A percentile compares a stretch with the other conserved stretches of the same genome.
Conservation (phyloP, 2,888 invertebrate species). For the Erynnis tages region DNA sequence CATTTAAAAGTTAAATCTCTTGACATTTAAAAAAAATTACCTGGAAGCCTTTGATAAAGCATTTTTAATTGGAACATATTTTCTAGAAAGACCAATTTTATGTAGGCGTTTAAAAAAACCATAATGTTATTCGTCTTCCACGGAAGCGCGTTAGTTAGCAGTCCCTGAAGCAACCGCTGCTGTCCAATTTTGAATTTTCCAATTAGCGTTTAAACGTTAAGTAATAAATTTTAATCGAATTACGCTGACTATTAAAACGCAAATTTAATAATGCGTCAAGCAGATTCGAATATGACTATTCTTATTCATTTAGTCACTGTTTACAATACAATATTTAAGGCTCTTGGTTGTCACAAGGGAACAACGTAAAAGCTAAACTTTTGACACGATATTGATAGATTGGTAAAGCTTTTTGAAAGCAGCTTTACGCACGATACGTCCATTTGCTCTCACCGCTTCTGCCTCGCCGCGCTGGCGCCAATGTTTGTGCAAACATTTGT, state of each 20-base stretch:
- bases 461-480: conserved; percentile 36
- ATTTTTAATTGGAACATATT: neutral
- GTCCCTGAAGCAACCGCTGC: conserved; percentile 15
- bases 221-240: too few species aligned
- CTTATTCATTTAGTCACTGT: too few species aligned
- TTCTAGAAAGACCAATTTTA: conserved; percentile 47
- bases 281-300: too few species aligned
- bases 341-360: too few species aligned
- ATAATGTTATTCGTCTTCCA: conserved; percentile 45
- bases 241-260: too few species aligned
- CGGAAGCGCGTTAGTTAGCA: conserved; percentile 22
- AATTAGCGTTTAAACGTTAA: too few species aligned
- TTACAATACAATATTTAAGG: too few species aligned
- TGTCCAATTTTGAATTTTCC: conserved; percentile 15
- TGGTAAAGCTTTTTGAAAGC: neutral
- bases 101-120: conserved; percentile 36
- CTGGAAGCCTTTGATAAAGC: conserved; percentile 15
- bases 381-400: too few species aligned
- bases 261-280: too few species aligned
- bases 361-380: too few species aligned
- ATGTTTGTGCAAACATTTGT: conserved; percentile 36
- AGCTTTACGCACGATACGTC: conserved; percentile 39
- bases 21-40: conserved; percentile 5
- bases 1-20: too few species aligned
- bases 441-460: conserved; percentile 45